Conservation (phyloP, 2,797 vertebrate species). For the Acanthiza pusilla region DNA sequence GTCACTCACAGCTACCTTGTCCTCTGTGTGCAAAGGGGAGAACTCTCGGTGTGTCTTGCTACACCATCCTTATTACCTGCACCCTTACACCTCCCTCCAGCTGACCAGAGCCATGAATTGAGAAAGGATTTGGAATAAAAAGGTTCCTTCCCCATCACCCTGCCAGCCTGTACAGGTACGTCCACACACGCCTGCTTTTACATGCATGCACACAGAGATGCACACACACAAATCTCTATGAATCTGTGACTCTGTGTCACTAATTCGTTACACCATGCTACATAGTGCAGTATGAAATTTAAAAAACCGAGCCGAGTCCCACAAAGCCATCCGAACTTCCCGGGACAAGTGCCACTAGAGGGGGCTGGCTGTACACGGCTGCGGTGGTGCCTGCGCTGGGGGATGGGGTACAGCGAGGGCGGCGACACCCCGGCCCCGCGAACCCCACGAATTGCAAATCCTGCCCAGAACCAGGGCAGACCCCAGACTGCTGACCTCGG, state of each 20-base stretch:
- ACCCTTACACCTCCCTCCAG: neutral
- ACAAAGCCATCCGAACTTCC: accelerated
- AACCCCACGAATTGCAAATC: neutral
- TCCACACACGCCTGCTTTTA: neutral
- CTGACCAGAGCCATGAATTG: neutral
- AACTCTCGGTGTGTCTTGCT: accelerated
- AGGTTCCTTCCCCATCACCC: neutral
- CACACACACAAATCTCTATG: neutral
- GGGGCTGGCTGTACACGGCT: neutral
- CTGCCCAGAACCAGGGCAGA: neutral
- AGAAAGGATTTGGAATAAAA: neutral
- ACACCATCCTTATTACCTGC: neutral
- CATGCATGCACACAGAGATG: accelerated
- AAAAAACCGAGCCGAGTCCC: accelerated
- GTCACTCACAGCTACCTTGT: neutral
- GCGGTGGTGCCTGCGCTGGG: accelerated
- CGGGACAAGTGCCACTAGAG: neutral
- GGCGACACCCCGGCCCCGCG: neutral
- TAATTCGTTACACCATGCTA: accelerated
- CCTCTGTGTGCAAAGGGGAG: neutral
- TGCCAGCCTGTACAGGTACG: neutral
- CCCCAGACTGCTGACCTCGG: accelerated
- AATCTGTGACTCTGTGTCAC: neutral
- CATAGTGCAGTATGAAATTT: accelerated
- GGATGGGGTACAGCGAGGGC: accelerated